Base-by-base conservation (phyloP, 2,888 invertebrate species). In the Myathropa florea region DNA sequence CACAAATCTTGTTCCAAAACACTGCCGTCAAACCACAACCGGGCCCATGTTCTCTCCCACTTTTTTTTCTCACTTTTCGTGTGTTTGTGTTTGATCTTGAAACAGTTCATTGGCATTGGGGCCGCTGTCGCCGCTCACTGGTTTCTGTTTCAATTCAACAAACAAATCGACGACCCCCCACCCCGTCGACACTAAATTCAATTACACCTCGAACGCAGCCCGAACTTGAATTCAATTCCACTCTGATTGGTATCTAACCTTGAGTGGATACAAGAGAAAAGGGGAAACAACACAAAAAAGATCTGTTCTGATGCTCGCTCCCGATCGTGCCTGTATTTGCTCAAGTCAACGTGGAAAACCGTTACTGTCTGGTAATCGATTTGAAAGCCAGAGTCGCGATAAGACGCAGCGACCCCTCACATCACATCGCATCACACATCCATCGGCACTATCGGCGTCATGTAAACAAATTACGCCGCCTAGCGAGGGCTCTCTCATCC, bases 71-170 rank as follows among this genome's bases (percentile, higher is more conserved):
- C n/a, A n/a, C n/a, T n/a, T n/a, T n/a, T n/a, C n/a, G n/a, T n/a
- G 12, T 18, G 12, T 39, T 21, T 33, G n/a, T 59, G 28, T 53
- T 28, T 68, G 28, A 68, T 68, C 67, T 80, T 80, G 68, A 80
- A 73, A 23, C n/a, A 55, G 73, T 80, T 73, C 80, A 57, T 73
- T 73, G 67, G 67, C 80, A 68, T 73, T 73, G 24, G 55, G 33
- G 18, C 26, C 55, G 55, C 53, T 67, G 53, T 67, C 30, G 36
- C 24, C 64, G 57, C 33, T 59, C 57, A 70, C 26, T 33, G 26
- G 30, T 78, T 67, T 30, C 30, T 60, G 21, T 60, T 53, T 68
- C 23, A 33, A 67, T 18, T 18, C 18, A 18, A 78, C 68, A 63
- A 63, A 64, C 63, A 70, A 57, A 28, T 60, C 76, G n/a, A 46